Evolutionary conservation across 2,888 invertebrate genomes (phyloP).

Genomic region (Rutpela maculata): DNA sequence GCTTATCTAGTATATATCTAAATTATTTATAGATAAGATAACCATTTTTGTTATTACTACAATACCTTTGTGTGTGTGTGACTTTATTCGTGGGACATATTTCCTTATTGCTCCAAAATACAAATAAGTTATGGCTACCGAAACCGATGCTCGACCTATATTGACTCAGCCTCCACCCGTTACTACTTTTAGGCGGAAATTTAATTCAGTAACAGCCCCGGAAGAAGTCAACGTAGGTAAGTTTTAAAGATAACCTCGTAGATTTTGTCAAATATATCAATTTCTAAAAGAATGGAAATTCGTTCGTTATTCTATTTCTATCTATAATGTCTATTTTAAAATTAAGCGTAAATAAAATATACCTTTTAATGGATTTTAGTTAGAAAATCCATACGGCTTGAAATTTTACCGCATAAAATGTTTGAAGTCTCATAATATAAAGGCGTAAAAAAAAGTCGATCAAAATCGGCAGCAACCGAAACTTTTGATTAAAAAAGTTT

Average conservation of each 20-base stretch:
- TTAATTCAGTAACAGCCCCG: neutral
- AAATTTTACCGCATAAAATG: too few relatives aligned
- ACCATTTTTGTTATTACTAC: neutral
- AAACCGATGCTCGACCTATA: neutral
- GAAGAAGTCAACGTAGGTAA: neutral
- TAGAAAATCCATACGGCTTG: too few relatives aligned
- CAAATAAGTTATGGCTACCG: neutral
- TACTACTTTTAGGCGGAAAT: neutral
- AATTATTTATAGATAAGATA: slow-evolving; percentile 15
- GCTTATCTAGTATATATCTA: slow-evolving; percentile 9
- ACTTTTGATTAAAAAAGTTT: too few relatives aligned
- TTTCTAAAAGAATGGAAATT: too few relatives aligned
- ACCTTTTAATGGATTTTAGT: too few relatives aligned
- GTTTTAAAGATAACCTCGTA: neutral
- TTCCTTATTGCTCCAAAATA: neutral
- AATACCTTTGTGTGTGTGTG: neutral
- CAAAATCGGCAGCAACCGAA: too few relatives aligned
- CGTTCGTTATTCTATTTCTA: too few relatives aligned
- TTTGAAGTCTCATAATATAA: too few relatives aligned
- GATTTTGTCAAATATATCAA: too few relatives aligned
- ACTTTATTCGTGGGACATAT: neutral
- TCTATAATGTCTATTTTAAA: neutral
- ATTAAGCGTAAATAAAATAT: neutral
- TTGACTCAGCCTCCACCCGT: neutral
- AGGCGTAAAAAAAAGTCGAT: too few relatives aligned